Conservation (phyloP, 2,797 vertebrate species). For the Ptychadena robeensis region DNA sequence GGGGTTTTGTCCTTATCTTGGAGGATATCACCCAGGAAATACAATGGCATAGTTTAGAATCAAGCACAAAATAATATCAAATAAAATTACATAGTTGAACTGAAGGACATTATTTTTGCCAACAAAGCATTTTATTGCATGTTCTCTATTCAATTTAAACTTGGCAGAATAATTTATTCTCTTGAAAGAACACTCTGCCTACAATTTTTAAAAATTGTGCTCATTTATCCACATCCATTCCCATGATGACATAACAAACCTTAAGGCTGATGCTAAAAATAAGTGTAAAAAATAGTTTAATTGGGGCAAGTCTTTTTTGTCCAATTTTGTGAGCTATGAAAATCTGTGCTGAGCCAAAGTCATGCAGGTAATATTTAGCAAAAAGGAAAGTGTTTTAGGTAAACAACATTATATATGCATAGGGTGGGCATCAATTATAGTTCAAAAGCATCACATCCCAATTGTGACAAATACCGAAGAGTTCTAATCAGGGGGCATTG, state of each 20-base stretch:
- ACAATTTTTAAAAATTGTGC: slow-evolving; percentile 42
- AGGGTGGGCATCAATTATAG: too few relatives aligned
- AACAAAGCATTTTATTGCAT: neutral
- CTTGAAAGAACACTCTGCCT: slow-evolving; percentile 30
- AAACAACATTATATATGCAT: too few relatives aligned
- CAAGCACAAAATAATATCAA: neutral
- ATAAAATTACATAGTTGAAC: neutral
- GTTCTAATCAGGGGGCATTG: too few relatives aligned
- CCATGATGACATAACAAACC: slow-evolving; percentile 58
- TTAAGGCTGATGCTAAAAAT: slow-evolving; percentile 58
- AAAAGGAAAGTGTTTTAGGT: slow-evolving; percentile 35
- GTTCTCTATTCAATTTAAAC: neutral
- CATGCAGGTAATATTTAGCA: slow-evolving; percentile 37
- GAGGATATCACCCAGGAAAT: too few relatives aligned
- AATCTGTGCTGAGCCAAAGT: slow-evolving; percentile 29
- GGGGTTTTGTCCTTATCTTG: too few relatives aligned
- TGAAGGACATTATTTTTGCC: neutral
- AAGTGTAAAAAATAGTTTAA: slow-evolving; percentile 58
- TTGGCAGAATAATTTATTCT: neutral
- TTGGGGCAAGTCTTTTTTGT: slow-evolving; percentile 53
- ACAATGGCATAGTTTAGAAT: neutral
- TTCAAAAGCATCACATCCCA: too few relatives aligned
- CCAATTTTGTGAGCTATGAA: slow-evolving; percentile 51
- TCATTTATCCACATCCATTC: slow-evolving; percentile 39
- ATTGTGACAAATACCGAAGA: too few relatives aligned